phyloP scores from a whole-genome alignment of 2,888 invertebrate genomes.

The Pardosa pseudoannulata region DNA sequence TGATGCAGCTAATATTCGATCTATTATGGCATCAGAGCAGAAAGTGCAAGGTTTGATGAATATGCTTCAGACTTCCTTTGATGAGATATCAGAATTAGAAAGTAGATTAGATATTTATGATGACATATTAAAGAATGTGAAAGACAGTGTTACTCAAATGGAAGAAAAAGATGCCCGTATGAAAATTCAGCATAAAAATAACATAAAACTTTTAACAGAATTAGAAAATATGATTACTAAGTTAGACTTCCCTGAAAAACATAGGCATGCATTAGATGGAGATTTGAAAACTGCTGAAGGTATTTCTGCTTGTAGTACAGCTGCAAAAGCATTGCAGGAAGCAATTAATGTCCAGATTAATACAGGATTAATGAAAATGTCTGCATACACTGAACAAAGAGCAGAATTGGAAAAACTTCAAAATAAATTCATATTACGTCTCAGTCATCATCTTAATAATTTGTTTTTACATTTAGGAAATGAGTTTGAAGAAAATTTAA shows the following conservation, averaged over 20 bases:
- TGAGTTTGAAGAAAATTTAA: conserved; percentile 83
- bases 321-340: conserved; percentile 85
- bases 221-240: conserved; percentile 86
- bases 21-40: conserved; percentile 91
- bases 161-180: conserved; percentile 92
- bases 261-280: conserved; percentile 84
- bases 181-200: conserved; percentile 90
- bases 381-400: conserved; percentile 88
- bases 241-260: conserved; percentile 84
- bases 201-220: conserved; percentile 86
- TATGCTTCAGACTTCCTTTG: conserved; percentile 87
- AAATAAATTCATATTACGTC: conserved; percentile 87
- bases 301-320: conserved; percentile 80
- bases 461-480: conserved; percentile 93
- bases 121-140: conserved; percentile 84
- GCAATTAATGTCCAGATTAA: conserved; percentile 82
- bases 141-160: conserved; percentile 92
- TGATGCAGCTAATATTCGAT: conserved; percentile 94
- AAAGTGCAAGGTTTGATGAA: conserved; percentile 84
- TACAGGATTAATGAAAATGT: conserved; percentile 80
- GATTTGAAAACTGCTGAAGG: conserved; percentile 83
- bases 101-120: conserved; percentile 87
- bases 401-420: conserved; percentile 87
- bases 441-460: conserved; percentile 94
- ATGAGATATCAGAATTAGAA: conserved; percentile 86